These are phyloP conservation scores for Apamea monoglypha DNA, from an alignment of 2,888 invertebrate genomes.

Conservation along the genomic window DNA sequence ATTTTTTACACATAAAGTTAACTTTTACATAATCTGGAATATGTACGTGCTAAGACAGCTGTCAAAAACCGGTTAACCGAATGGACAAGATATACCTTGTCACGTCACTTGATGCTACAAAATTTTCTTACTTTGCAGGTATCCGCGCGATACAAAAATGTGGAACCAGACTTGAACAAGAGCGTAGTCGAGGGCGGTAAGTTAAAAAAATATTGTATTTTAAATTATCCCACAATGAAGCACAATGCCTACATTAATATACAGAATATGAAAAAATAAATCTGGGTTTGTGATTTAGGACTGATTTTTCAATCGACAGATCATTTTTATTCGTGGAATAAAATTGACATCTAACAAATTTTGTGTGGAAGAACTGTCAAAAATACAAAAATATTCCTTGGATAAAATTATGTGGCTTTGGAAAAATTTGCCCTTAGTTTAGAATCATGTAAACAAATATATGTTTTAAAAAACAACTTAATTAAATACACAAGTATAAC, in stretches of 20 bases:
- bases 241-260: not conserved
- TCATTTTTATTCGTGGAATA: too few relatives aligned
- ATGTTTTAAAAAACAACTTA: not conserved
- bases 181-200: not conserved
- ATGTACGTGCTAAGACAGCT: too few relatives aligned
- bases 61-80: too few relatives aligned
- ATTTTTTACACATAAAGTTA: too few relatives aligned
- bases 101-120: not conserved
- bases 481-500: not conserved
- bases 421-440: not conserved
- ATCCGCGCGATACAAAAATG: conserved; percentile 27
- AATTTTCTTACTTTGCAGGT: conserved; percentile 15
- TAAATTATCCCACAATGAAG: not conserved
- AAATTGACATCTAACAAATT: too few relatives aligned
- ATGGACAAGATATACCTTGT: too few relatives aligned
- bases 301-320: too few relatives aligned
- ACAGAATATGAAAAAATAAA: not conserved
- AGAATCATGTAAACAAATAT: not conserved
- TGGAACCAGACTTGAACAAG: not conserved
- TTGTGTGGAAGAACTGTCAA: too few relatives aligned
- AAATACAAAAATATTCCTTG: too few relatives aligned
- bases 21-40: too few relatives aligned
- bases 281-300: too few relatives aligned
- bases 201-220: not conserved
- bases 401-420: too few relatives aligned